Conservation (phyloP, 1,140 invertebrate species). For the Hormaphis cornu region DNA sequence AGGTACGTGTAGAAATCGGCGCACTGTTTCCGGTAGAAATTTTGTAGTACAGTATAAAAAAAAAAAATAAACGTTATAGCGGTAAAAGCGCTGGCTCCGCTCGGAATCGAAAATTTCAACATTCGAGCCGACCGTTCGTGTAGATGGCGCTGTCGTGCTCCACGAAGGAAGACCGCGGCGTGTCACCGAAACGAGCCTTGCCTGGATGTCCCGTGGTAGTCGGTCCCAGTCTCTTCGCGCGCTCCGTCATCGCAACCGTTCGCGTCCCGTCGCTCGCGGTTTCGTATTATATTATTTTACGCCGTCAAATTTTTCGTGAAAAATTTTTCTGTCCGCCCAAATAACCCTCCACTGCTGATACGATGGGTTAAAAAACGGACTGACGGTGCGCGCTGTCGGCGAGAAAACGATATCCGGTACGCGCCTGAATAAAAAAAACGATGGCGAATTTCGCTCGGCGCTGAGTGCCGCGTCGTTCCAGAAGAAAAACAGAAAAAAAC, state of each 20-base stretch:
- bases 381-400: background rate
- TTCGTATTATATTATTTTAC: background rate
- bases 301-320: background rate
- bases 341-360: no score
- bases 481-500: background rate
- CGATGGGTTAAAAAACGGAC: background rate
- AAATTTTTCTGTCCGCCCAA: background rate
- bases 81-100: no score
- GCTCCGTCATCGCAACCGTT: background rate
- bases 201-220: background rate
- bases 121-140: background rate
- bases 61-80: no score
- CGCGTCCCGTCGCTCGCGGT: background rate
- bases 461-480: background rate
- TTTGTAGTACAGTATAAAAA: no score
- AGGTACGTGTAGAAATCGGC: no score
- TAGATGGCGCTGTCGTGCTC: background rate
- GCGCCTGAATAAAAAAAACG: no score
- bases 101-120: no score
- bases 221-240: no score
- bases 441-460: no score
- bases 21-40: no score
- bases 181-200: conserved; percentile 3
- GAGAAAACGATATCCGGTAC: background rate
- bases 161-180: background rate